Conservation (phyloP, 53 echinoderm and acorn worm genomes). For the Patiria pectinifera region DNA sequence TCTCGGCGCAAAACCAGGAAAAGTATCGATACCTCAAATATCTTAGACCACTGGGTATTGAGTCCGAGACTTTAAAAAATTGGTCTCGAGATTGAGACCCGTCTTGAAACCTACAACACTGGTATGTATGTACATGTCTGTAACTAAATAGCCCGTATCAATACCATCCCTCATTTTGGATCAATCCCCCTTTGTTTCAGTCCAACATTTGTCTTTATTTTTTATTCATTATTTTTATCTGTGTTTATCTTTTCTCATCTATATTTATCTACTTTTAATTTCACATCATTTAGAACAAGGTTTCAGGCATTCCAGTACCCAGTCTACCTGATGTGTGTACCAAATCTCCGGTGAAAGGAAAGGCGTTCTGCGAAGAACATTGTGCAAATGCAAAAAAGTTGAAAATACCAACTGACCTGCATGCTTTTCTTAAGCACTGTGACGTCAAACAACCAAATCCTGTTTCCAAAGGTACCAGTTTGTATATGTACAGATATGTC, state of each 20-base stretch:
- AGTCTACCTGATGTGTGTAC: slow-evolving; percentile 24
- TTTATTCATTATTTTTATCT: background rate
- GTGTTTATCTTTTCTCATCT: background rate
- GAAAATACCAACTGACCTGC: slow-evolving; percentile 1
- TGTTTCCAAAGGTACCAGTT: background rate
- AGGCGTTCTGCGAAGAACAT: background rate
- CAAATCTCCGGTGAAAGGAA: background rate
- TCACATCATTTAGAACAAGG: background rate
- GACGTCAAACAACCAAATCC: background rate
- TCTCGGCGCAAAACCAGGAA: no score
- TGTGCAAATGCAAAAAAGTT: background rate
- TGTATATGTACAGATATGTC: background rate
- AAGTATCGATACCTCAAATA: no score
- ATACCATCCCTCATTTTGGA: no score
- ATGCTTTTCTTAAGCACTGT: slow-evolving; percentile 7
- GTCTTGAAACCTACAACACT: no score
- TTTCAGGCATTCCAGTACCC: background rate
- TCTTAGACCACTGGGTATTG: no score
- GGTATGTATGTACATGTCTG: no score
- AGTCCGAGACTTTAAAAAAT: no score
- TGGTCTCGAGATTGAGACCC: no score
- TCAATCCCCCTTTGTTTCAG: no score
- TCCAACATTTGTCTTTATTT: no score
- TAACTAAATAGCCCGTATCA: no score
- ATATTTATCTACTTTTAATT: no score